Evolutionary conservation across 2,797 vertebrate species (phyloP), one percentile per base, ranked within the genome.

Genomic region (Peromyscus eremicus): DNA sequence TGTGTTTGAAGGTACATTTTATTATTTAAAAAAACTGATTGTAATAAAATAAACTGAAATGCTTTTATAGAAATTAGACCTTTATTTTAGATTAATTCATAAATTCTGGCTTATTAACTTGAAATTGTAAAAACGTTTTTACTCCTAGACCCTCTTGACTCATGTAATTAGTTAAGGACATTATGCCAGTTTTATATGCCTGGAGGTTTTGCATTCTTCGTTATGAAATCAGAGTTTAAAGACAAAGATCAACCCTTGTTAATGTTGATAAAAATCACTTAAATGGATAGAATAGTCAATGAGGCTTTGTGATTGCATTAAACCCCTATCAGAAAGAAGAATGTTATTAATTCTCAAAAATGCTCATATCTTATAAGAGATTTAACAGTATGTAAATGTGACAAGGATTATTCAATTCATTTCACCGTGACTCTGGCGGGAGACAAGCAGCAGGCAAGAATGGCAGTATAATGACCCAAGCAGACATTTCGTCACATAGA

Each of bases 201-300:
- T 94, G 55, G 34, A 95, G 66, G 92, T 92, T 97, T 95, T 93
- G 73, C 91, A 96, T 85, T 71, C 82, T 91, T 97, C 80, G 27
- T 82, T 95, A 95, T 85, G 92, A 97, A 98, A 98, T 92, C 77
- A 97, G 76, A 95, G 43, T 95, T 96, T 97, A 95, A 94, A 93
- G 70, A 92, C 91, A 95, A 95, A 98, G 70, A 84, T 76, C 60
- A 90, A 70, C 27, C 64, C 91, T 94, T 89, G 89, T 91, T 89
- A 91, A 89, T 32, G 40, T 57, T 95, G 89, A 94, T 88, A 94
- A 95, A 95, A 96, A 90, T 90, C 85, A 87, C 80, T 75, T 95
- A 94, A 64, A 25, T 62, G 55, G 66, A 88, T 68, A 88, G 64
- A 90, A 93, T 76, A 86, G 86, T 86, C 5, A 34, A 14, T 11